A percentile compares a stretch with the other conserved stretches of the same genome.
These are phyloP conservation scores for Sarcophaga carnaria DNA, from an alignment of 2,888 invertebrate genomes.

Conservation along the genomic window DNA sequence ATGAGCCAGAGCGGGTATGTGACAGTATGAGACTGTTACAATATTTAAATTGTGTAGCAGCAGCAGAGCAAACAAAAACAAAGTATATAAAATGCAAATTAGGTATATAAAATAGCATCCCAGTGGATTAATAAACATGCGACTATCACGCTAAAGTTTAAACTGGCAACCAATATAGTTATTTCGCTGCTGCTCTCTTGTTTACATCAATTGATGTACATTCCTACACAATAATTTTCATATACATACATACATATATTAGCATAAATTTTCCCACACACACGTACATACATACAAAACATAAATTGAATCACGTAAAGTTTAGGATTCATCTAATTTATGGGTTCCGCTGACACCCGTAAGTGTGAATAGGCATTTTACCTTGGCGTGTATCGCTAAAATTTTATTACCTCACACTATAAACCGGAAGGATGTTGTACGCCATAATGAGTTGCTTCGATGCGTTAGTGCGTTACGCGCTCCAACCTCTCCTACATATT, in stretches of 20 bases:
- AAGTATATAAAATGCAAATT: conserved; percentile 54
- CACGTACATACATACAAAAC: not conserved
- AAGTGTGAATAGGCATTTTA: conserved; percentile 63
- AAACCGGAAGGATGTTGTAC: conserved; percentile 56
- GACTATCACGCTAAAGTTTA: conserved; percentile 57
- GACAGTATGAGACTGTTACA: too few relatives aligned
- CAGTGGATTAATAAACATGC: conserved; percentile 58
- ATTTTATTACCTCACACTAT: conserved; percentile 54
- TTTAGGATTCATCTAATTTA: conserved; percentile 60
- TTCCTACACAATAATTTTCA: not conserved
- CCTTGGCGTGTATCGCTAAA: conserved; percentile 39
- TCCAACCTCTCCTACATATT: not conserved
- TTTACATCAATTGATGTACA: conserved; percentile 35
- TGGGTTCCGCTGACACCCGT: conserved; percentile 58
- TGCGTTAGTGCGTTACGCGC: not conserved
- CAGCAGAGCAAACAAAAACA: not conserved
- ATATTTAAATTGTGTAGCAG: too few relatives aligned
- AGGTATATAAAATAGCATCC: conserved; percentile 38
- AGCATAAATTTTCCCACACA: not conserved
- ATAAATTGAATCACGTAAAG: conserved; percentile 45
- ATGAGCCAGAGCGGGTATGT: conserved; percentile 10
- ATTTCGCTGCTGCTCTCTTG: conserved; percentile 56
- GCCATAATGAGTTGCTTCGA: conserved; percentile 39
- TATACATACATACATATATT: not conserved
- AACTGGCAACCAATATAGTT: conserved; percentile 47